phyloP scores from a whole-genome alignment of 2,113 vertebrate species.

The Indicator maculatus region DNA sequence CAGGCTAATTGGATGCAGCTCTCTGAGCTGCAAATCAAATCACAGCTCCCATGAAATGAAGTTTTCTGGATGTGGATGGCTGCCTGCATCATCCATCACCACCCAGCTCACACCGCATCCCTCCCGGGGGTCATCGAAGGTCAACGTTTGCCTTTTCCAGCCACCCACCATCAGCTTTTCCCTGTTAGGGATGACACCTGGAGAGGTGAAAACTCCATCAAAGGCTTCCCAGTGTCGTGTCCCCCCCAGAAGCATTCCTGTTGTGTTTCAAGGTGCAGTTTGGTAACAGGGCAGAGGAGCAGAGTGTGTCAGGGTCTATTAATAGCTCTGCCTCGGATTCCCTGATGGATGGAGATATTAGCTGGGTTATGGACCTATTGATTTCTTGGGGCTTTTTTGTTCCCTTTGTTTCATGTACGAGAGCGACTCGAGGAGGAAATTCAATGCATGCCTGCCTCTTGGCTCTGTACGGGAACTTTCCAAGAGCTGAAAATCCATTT shows the following conservation, averaged over 20 bases:
- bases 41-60: conserved; percentile 68
- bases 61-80: conserved; percentile 64
- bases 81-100: conserved; percentile 56
- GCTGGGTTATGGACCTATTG: conserved; percentile 25
- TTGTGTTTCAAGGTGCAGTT: not conserved
- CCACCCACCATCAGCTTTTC: not conserved
- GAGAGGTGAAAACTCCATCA: accelerated
- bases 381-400: not conserved
- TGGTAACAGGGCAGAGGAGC: not conserved
- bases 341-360: conserved; percentile 12
- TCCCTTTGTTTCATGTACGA: not conserved
- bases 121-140: not conserved
- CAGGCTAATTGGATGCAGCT: conserved; percentile 65
- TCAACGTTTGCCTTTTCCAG: not conserved
- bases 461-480: not conserved
- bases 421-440: not conserved
- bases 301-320: not conserved
- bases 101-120: accelerated
- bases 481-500: conserved; percentile 8
- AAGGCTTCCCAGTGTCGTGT: not conserved
- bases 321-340: not conserved
- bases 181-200: not conserved
- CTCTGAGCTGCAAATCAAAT: conserved; percentile 74
- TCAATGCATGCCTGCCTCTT: not conserved
- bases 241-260: not conserved